Percentiles rank a stretch among this genome's conserved stretches.
phyloP scores from a whole-genome alignment of 2,113 vertebrate genomes.

The Pelmatolapia mariae region DNA sequence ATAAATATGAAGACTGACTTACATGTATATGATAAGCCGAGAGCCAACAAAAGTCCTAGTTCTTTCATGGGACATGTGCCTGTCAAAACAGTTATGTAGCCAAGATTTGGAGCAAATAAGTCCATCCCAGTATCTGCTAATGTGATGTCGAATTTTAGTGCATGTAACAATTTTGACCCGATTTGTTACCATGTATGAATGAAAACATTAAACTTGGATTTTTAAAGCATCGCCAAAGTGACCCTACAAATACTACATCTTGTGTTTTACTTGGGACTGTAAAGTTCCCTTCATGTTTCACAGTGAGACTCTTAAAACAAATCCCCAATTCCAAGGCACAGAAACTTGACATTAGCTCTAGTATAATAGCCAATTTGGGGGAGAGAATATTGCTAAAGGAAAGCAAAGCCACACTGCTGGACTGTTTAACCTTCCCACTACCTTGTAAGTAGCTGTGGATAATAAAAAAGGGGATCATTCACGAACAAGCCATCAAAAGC shows the following conservation, averaged over 20 bases:
- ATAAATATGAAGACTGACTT: slow-evolving; percentile 5
- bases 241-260: background rate
- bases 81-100: background rate
- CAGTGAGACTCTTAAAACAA: background rate
- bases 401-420: background rate
- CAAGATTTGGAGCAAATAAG: background rate
- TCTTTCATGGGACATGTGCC: background rate
- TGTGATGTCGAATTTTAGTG: background rate
- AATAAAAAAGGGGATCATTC: background rate
- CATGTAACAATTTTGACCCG: background rate
- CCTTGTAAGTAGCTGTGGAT: background rate
- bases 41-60: background rate
- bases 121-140: background rate
- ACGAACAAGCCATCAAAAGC: slow-evolving; percentile 43
- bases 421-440: background rate
- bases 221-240: background rate
- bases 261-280: background rate
- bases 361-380: background rate
- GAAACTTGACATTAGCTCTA: background rate
- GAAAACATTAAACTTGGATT: background rate
- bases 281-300: background rate
- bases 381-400: background rate
- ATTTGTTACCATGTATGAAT: background rate
- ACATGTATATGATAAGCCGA: background rate
- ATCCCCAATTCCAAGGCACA: background rate